Evolutionary conservation across 2,888 invertebrate genomes (phyloP), one percentile per base, ranked within the genome.

Genomic region (Andrena bucephala): DNA sequence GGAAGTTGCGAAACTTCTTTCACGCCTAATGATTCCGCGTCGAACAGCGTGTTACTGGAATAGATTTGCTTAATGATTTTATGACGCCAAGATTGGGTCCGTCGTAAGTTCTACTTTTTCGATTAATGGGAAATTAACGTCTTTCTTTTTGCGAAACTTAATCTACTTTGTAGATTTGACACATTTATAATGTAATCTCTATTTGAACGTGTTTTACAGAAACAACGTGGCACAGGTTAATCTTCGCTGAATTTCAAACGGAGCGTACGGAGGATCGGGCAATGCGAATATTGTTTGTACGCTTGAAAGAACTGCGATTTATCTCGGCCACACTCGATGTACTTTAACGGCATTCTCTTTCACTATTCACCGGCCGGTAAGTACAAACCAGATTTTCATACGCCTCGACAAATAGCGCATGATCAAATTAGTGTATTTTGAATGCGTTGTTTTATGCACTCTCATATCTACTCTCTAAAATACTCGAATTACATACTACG

Each of bases 401-500:
- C 50, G 63, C 24, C 29, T 69, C 52, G 50, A 69, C 69, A 63
- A 76, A 68, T 36, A 68, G 27, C 62, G 52, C 16, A 62, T 1
- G 27, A 36, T 50, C 10, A 13, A 29, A 29, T 59, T 59, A 29
- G 13, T 16, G 2, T 16, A 48, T 1, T 65, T 65, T 48, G 7
- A 48, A 6, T 65, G n/a, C 24, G 16, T 16, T 16, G 13, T 48
- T 66, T 4, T 2, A 29, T 29, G 27, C 8, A 6, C n/a, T 50
- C 29, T 8, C 2, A 16, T n/a, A n/a, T 3, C 29, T 16, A n/a
- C 7, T 65, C 1, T 0, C 4, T 3, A 5, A 13, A 42, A 65
- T 24, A n/a, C 29, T 48, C n/a, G 31, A 59, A 16, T 59, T 42
- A 59, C 16, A 7, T 29, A 29, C 3, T 54, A 13, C 3, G 20